Evolutionary conservation across 2,888 invertebrate genomes (phyloP).

Genomic region (Eucriotettix oculatus): DNA sequence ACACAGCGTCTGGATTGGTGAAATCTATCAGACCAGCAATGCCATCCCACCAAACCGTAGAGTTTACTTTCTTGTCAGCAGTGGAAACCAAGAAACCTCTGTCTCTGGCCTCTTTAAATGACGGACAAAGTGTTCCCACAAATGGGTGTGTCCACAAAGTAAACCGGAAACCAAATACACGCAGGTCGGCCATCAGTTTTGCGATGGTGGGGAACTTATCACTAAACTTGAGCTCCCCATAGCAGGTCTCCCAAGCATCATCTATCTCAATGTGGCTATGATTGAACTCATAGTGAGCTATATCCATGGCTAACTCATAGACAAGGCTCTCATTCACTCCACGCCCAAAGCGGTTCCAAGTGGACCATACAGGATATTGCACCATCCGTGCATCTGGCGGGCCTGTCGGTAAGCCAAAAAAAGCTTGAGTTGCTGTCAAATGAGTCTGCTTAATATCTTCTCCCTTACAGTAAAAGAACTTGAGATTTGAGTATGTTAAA

Average conservation of each 20-base stretch:
- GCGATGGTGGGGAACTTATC: constrained; percentile 51
- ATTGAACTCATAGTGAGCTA: constrained; percentile 43
- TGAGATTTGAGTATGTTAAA: constrained; percentile 2
- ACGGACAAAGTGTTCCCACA: constrained; percentile 54
- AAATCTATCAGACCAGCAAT: constrained; percentile 50
- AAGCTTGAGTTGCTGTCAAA: constrained; percentile 20
- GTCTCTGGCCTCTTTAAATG: constrained; percentile 36
- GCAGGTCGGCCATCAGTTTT: constrained; percentile 38
- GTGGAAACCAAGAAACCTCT: constrained; percentile 38
- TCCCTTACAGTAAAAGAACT: constrained; percentile 4
- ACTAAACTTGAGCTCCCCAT: constrained; percentile 63
- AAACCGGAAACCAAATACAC: constrained; percentile 40
- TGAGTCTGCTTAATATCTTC: constrained; percentile 6
- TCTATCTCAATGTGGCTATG: constrained; percentile 73
- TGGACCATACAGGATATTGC: constrained; percentile 71
- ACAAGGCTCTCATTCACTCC: constrained; percentile 46
- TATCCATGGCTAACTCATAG: constrained; percentile 47
- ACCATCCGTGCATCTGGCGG: constrained; percentile 55
- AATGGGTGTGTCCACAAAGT: constrained; percentile 80
- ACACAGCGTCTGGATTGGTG: constrained; percentile 45
- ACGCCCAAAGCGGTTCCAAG: constrained; percentile 61
- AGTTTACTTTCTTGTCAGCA: constrained; percentile 19
- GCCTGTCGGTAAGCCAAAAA: constrained; percentile 43
- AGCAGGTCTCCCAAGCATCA: constrained; percentile 75
- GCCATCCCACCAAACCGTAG: constrained; percentile 33